Evolutionary conservation across 2,888 invertebrate genomes (phyloP), one percentile per base, ranked within the genome.

Genomic region (Lithophane leautieri): DNA sequence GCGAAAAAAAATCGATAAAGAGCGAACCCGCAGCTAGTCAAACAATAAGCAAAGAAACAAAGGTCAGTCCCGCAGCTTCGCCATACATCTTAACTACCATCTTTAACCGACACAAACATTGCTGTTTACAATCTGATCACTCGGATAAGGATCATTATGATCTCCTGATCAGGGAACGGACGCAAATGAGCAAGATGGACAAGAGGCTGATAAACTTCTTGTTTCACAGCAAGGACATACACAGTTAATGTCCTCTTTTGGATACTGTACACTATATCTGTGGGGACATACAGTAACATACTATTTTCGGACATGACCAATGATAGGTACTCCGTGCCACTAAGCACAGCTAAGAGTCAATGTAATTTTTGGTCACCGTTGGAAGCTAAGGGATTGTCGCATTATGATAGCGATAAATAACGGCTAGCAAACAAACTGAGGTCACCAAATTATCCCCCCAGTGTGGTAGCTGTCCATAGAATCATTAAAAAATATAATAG

Each of bases 21-120:
- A 22, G 16, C n/a, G 0, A 52, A 54, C 4, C 34, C 4, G 6
- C 4, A 75, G 11, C 54, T n/a, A 12, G 12, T 25, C n/a, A n/a
- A 54, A n/a, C 54, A 54, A 12, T 12, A n/a, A 54, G 6, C 12
- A 54, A 54, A 54, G 54, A 66, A 73, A 70, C 79, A 69, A 66
- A 65, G 74, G 72, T 84, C 70, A 84, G 34, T 47, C 14, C 61
- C 34, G 47, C 34, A 47, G 34, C 61, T 54, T 56, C 60, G 28
- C 71, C 63, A 72, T 84, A 79, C 85, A 85, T 86, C 86, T 86
- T 81, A 83, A 86, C 85, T 84, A 77, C 86, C 78, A 86, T 86
- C 86, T 75, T 40, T 9, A 12, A 12, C 67, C 67, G 76, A 78
- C 75, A 72, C 70, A 78, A 71, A 78, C 80, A 67, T 72, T 73